Conservation (phyloP, 2,888 invertebrate genomes). For the Tigriopus californicus region DNA sequence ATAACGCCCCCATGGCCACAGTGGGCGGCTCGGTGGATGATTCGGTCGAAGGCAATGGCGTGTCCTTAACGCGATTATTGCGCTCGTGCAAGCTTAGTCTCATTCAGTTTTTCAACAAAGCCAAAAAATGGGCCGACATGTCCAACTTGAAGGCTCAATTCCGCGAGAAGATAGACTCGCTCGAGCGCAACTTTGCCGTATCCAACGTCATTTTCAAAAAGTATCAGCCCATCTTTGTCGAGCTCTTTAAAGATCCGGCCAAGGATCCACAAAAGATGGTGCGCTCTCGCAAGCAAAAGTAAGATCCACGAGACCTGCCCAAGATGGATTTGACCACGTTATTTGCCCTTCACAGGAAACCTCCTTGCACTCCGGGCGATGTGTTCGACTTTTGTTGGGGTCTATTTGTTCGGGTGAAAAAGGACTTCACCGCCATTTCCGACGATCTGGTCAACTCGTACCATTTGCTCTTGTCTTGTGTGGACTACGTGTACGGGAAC, state of each 20-base stretch:
- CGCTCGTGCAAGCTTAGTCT: slow-evolving; percentile 73
- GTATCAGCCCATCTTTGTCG: slow-evolving; percentile 56
- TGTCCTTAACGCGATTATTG: slow-evolving; percentile 72
- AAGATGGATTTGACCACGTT: background rate
- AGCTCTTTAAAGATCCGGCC: slow-evolving; percentile 56
- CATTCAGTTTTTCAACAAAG: slow-evolving; percentile 81
- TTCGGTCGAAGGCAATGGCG: slow-evolving; percentile 68
- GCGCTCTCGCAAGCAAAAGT: slow-evolving; percentile 43
- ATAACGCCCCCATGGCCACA: slow-evolving; percentile 54
- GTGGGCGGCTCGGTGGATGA: slow-evolving; percentile 49
- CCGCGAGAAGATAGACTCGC: slow-evolving; percentile 53
- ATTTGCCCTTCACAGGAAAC: no score
- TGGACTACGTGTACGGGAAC: slow-evolving; percentile 77
- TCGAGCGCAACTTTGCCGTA: slow-evolving; percentile 80
- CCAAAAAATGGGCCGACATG: slow-evolving; percentile 90
- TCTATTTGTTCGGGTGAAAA: slow-evolving; percentile 53
- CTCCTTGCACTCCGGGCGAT: slow-evolving; percentile 58
- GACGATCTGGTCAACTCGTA: slow-evolving; percentile 87
- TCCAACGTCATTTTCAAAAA: slow-evolving; percentile 84
- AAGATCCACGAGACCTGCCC: slow-evolving; percentile 24
- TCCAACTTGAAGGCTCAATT: slow-evolving; percentile 65
- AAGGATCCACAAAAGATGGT: slow-evolving; percentile 35
- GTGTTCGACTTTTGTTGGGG: slow-evolving; percentile 89
- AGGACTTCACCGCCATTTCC: slow-evolving; percentile 61
- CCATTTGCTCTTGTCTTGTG: slow-evolving; percentile 69